These are phyloP conservation scores for Matsumurasca onukii DNA, from an alignment of 1,140 invertebrate species.

Conservation along the genomic window DNA sequence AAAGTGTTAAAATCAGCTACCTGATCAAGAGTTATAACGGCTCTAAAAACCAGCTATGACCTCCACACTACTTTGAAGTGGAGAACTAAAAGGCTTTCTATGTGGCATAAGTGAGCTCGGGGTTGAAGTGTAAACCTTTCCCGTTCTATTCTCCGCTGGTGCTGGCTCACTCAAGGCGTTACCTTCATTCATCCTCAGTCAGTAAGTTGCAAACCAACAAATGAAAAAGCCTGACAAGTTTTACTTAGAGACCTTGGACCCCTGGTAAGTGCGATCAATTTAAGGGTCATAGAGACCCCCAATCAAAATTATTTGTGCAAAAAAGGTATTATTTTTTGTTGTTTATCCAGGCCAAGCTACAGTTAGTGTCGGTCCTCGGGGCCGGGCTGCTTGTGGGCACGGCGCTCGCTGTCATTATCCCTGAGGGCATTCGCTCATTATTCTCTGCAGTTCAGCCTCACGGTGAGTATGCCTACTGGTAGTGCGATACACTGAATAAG, in stretches of 20 bases:
- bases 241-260: neutral
- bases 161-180: neutral
- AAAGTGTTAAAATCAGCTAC: no score
- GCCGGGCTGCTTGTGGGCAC: constrained; percentile 98
- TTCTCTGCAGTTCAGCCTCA: constrained; percentile 46
- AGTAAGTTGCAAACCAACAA: neutral
- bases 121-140: no score
- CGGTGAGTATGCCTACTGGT: neutral
- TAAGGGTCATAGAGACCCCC: neutral
- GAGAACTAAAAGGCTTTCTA: no score
- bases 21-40: no score
- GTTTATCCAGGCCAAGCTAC: constrained; percentile 82
- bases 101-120: no score
- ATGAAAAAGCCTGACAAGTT: neutral
- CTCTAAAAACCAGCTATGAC: no score
- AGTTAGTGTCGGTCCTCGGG: constrained; percentile 91
- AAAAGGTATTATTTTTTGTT: constrained; percentile 38
- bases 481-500: no score
- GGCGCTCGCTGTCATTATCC: constrained; percentile 96
- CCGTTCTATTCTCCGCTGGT: no score
- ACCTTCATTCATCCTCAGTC: neutral
- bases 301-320: neutral
- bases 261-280: neutral
- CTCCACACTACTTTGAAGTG: no score
- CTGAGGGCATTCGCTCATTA: constrained; percentile 92